Evolutionary conservation across 1,140 invertebrate genomes (phyloP), one percentile per base, ranked within the genome.

Genomic region (Drosophila yakuba): DNA sequence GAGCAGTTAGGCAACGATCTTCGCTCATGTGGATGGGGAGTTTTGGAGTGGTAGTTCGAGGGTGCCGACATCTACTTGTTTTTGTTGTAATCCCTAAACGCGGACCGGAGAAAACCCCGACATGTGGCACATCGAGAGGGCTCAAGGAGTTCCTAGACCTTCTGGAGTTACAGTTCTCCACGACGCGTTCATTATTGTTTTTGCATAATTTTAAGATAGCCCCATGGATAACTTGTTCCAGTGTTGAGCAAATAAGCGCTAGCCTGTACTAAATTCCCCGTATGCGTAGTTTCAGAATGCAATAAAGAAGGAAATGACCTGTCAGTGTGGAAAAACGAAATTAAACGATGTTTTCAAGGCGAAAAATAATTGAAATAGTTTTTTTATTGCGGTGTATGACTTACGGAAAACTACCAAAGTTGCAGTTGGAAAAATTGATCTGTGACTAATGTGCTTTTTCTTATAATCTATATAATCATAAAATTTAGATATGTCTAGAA

Each of bases 201-300:
- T 81, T 80, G 47, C 39, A 38, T 80, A 79, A 23, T 80, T 69
- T 80, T 80, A 68, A 74, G 62, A 48, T 59, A 58, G 47, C 36
- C 69, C 36, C 44, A 58, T 72, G 52, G 55, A 71, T 50, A 50
- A 15, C 25, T 50, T 35, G 68, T 74, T 71, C 51, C 47, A 38
- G 68, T 61, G 58, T 48, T 57, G 41, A 69, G 35, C 32, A 45
- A 3, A 35, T 12, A 43, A 36, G 64, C 58, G 47, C 44, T 23
- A 35, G 61, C 36, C 52, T 39, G 51, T 50, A 39, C 57, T 50
- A 78, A 85, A 78, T 86, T 86, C 52, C 57, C 51, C 73, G 82
- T 86, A 56, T 17, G 41, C 64, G 74, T 77, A 54, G 45, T 75
- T 63, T 74, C 44, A 51, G 12, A 52, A 47, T 36, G 52, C 17